These are phyloP conservation scores for Cathartes aura DNA, from an alignment of 2,113 vertebrate genomes.

Conservation along the genomic window DNA sequence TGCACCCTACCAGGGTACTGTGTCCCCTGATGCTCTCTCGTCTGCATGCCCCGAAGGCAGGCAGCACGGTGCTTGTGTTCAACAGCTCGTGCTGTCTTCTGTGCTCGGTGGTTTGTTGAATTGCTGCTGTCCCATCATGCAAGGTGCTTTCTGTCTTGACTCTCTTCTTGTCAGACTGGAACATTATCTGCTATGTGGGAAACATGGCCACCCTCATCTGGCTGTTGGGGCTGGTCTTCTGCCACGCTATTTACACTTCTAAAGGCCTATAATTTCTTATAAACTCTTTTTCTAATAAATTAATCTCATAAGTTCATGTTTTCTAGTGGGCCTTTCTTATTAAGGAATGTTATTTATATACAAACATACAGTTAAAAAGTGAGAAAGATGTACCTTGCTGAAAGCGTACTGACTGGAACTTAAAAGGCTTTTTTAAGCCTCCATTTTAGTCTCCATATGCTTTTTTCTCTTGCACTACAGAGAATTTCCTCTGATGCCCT, in stretches of 20 bases:
- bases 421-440: conserved; percentile 29
- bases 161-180: background rate
- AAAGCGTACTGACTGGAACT: background rate
- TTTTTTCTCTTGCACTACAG: conserved; percentile 34
- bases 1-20: background rate
- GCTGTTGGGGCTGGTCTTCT: background rate
- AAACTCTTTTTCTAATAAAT: background rate
- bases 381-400: background rate
- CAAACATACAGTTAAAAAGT: background rate
- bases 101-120: background rate
- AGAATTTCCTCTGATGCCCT: conserved; percentile 44
- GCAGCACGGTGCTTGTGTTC: background rate
- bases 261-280: background rate
- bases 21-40: background rate
- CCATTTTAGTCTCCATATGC: background rate
- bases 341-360: conserved; percentile 4
- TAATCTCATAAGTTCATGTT: background rate
- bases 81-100: background rate
- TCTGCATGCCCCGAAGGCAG: background rate
- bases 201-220: background rate
- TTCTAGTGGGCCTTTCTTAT: background rate
- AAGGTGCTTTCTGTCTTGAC: background rate
- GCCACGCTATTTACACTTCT: background rate
- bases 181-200: background rate
- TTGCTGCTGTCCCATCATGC: background rate